Conservation (phyloP, 2,888 invertebrate species). For the Hypsopygia costalis region DNA sequence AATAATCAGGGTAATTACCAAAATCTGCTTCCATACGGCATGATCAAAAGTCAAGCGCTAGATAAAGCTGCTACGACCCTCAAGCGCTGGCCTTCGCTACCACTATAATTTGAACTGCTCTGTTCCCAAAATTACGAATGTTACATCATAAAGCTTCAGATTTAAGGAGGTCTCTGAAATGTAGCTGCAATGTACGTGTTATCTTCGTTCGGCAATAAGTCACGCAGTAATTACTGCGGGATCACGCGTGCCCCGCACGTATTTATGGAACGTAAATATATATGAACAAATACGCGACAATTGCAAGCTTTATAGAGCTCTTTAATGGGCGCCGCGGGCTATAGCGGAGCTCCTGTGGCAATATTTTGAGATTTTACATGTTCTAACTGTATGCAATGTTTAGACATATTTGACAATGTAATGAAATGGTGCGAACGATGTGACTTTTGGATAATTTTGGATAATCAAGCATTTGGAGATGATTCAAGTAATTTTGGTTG, state of each 20-base stretch:
- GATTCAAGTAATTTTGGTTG: too few species aligned
- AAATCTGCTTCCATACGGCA: slow-evolving; percentile 74
- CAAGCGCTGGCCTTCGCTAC: slow-evolving; percentile 47
- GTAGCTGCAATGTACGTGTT: slow-evolving; percentile 65
- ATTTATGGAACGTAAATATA: slow-evolving; percentile 67
- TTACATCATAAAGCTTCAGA: slow-evolving; percentile 7
- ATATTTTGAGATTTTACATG: slow-evolving; percentile 10
- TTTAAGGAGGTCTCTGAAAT: slow-evolving; percentile 31
- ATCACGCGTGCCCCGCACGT: slow-evolving; percentile 64
- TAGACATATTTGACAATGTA: slow-evolving; percentile 9
- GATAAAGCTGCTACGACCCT: slow-evolving; percentile 69
- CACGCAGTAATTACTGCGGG: slow-evolving; percentile 77
- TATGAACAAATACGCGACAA: slow-evolving; percentile 58
- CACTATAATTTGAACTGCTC: slow-evolving; percentile 38
- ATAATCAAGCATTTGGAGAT: too few species aligned
- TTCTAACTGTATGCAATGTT: slow-evolving; percentile 5
- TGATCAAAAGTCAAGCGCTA: slow-evolving; percentile 69
- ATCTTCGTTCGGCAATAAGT: slow-evolving; percentile 77
- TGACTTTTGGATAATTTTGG: too few species aligned
- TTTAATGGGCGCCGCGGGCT: slow-evolving; percentile 49
- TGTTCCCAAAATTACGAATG: slow-evolving; percentile 15
- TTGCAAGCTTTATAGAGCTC: slow-evolving; percentile 49
- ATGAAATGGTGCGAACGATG: neutral
- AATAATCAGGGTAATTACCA: slow-evolving; percentile 75
- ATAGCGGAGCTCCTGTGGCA: slow-evolving; percentile 27